Conservation (phyloP, 2,888 invertebrate genomes). For the Amblyteles armatorius region DNA sequence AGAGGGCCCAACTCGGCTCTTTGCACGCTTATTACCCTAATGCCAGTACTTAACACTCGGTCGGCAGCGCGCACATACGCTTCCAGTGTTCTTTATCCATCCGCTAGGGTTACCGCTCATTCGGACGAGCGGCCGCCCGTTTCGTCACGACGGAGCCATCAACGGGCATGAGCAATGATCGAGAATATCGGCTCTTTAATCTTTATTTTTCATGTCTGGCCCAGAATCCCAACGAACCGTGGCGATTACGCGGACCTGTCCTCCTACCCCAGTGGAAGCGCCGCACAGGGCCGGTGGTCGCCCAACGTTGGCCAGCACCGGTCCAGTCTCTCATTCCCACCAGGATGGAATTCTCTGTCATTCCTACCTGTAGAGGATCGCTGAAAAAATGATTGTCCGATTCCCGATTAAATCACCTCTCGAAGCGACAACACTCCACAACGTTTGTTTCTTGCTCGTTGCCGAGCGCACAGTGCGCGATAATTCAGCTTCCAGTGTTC, state of each 20-base stretch:
- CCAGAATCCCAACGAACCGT: conserved; percentile 18
- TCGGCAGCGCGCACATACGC: conserved; percentile 75
- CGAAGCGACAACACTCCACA: too few species aligned
- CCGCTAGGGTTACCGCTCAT: conserved; percentile 22
- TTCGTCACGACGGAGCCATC: conserved; percentile 50
- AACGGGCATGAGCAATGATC: conserved; percentile 14
- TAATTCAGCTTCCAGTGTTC: conserved; percentile 56
- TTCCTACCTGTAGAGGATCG: background rate
- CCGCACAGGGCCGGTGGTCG: too few species aligned
- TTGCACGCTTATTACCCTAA: conserved; percentile 84
- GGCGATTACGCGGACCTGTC: background rate
- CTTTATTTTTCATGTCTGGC: background rate
- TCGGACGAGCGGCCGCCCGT: conserved; percentile 42
- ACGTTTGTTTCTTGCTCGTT: too few species aligned
- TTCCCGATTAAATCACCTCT: too few species aligned
- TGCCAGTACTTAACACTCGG: conserved; percentile 83
- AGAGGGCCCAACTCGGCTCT: conserved; percentile 74
- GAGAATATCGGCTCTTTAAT: background rate
- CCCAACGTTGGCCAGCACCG: too few species aligned
- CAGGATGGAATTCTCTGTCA: too few species aligned
- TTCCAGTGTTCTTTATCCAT: conserved; percentile 58
- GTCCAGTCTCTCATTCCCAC: too few species aligned
- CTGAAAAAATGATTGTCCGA: conserved; percentile 36
- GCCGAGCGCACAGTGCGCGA: too few species aligned
- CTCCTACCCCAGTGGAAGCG: too few species aligned